A percentile compares a stretch with the other conserved stretches of the same genome.
These are phyloP conservation scores for Musca vetustissima DNA, from an alignment of 1,140 invertebrate genomes.

Conservation along the genomic window DNA sequence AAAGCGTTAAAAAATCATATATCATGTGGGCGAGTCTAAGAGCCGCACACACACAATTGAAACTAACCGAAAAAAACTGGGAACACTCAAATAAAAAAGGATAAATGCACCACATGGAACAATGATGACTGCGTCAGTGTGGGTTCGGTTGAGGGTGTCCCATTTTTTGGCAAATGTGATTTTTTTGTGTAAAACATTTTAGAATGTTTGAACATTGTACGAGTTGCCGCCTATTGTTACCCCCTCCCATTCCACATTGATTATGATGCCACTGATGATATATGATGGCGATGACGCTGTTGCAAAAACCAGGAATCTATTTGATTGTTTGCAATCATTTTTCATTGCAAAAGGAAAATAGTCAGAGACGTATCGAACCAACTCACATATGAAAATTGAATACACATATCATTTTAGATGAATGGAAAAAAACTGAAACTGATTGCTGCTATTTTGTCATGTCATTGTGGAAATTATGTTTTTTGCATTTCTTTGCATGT, in stretches of 20 bases:
- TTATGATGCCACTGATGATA: slow-evolving; percentile 1
- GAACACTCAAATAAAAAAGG: slow-evolving; percentile 1
- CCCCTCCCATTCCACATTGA: background rate
- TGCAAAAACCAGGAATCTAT: background rate
- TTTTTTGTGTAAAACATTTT: no score
- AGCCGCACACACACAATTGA: background rate
- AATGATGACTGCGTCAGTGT: background rate
- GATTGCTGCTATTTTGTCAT: slow-evolving; percentile 16
- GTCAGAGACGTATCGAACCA: background rate
- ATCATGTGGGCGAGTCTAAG: slow-evolving; percentile 10
- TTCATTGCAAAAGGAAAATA: slow-evolving; percentile 6
- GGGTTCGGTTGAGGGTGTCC: slow-evolving; percentile 4
- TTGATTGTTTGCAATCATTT: slow-evolving; percentile 6
- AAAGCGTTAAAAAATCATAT: slow-evolving; percentile 21
- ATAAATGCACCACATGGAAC: background rate
- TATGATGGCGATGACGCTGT: slow-evolving; percentile 6
- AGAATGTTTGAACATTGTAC: no score
- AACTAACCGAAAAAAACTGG: background rate
- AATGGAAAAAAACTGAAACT: background rate
- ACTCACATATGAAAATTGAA: no score
- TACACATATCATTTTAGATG: no score
- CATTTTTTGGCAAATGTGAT: no score
- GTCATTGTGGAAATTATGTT: slow-evolving; percentile 15
- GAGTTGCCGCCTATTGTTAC: background rate
- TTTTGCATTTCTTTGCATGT: slow-evolving; percentile 2